These are phyloP conservation scores for Eupithecia dodoneata DNA, from an alignment of 2,888 invertebrate species.

Conservation along the genomic window DNA sequence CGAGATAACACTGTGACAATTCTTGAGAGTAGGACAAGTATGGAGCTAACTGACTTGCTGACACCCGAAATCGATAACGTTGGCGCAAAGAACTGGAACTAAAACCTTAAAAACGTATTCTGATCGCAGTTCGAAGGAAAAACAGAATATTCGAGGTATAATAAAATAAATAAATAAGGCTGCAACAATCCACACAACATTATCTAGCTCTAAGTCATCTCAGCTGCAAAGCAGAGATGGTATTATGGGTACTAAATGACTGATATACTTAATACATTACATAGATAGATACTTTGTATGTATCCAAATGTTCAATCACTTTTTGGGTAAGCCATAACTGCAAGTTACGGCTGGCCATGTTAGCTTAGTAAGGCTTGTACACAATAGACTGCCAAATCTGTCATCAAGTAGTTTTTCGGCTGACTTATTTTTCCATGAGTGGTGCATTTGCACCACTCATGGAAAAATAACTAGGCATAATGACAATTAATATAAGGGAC, in stretches of 20 bases:
- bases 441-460: neutral
- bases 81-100: neutral
- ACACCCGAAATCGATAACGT: constrained; percentile 7
- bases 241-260: too few species aligned
- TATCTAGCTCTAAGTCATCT: too few species aligned
- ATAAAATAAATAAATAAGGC: too few species aligned
- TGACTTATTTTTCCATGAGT: too few species aligned
- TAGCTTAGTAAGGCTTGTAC: neutral
- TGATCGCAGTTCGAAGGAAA: neutral
- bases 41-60: neutral
- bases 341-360: too few species aligned
- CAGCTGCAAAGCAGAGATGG: too few species aligned
- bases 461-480: neutral
- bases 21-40: constrained; percentile 37
- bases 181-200: too few species aligned
- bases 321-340: neutral
- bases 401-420: neutral
- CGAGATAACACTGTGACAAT: constrained; percentile 52
- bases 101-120: neutral
- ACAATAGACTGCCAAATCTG: neutral
- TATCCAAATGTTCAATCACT: neutral
- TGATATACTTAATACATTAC: too few species aligned
- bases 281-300: too few species aligned
- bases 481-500: too few species aligned
- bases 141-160: too few species aligned